Evolutionary conservation across 2,113 vertebrate genomes (phyloP), one percentile per base, ranked within the genome.

Genomic region (Brienomyrus brachyistius): DNA sequence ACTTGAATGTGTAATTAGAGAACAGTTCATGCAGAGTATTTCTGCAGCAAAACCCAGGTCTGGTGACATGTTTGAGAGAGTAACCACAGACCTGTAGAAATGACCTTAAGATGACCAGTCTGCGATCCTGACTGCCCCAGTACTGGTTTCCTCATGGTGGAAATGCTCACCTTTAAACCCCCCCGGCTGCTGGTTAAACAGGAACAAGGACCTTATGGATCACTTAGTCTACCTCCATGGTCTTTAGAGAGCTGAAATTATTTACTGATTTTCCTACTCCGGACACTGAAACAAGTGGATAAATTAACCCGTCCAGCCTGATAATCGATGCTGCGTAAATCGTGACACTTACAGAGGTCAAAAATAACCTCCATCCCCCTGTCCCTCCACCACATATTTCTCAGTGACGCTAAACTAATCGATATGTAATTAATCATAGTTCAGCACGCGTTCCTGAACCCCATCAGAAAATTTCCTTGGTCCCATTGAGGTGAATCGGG

Each of bases 341-440:
- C 23, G 13, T 35, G 27, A 70, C 13, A 5, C 23, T 66, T 48
- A 66, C 31, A 10, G 21, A 50, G 45, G 31, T n/a, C 50, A 23
- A 89, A 86, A 85, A 62, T 19, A 54, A 35, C 45, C 45, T 17
- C 19, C 1, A 5, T n/a, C n/a, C 3, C 27, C 31, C 31, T 40
- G 11, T 21, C 35, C 23, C 51, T 56, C 8, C 40, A 40, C 51
- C 52, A 35, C 74, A 88, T 84, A 84, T 66, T 88, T 66, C 35
- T 66, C 15, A 2, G 11, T 66, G 43, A 62, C 52, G 27, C 70
- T 59, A 66, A 88, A 88, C 56, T n/a, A 90, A 90, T 90, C 86
- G 47, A 90, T 88, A 88, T 8, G 40, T 88, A 88, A 83, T 90
- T 88, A 88, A 90, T 90, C 35, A 82, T 40, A 88, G 23, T 90